Percentiles rank a stretch among this genome's conserved stretches.
These are phyloP conservation scores for Sciurus niger DNA, from an alignment of 2,113 vertebrate genomes.

Conservation along the genomic window DNA sequence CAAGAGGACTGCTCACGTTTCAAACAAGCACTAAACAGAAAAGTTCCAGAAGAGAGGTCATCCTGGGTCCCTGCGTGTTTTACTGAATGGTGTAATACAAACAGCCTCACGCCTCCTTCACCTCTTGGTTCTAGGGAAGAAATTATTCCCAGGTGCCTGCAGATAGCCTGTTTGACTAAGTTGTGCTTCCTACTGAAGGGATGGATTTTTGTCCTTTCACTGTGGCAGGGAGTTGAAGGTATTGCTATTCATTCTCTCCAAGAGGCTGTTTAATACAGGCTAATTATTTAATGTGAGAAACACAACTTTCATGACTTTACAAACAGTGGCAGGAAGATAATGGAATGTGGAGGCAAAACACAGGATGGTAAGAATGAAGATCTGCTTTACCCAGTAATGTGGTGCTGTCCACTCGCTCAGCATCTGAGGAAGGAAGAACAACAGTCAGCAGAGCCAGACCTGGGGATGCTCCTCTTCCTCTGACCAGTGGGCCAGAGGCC, in stretches of 20 bases:
- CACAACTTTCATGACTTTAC: no score
- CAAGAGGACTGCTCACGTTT: not conserved
- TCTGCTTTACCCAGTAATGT: conserved; percentile 77
- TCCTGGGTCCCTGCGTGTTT: accelerated
- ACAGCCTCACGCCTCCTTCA: not conserved
- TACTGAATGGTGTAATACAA: accelerated
- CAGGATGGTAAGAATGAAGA: not conserved
- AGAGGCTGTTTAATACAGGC: not conserved
- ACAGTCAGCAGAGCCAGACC: not conserved
- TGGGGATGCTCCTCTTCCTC: accelerated
- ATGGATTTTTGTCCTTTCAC: accelerated
- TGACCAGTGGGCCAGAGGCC: accelerated
- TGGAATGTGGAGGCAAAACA: accelerated
- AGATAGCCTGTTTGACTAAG: accelerated
- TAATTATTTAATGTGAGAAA: not conserved
- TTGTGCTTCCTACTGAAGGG: accelerated
- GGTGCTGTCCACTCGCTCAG: conserved; percentile 87
- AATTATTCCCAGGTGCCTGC: not conserved
- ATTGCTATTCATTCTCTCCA: accelerated
- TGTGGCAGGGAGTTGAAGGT: not conserved
- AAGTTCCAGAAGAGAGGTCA: not conserved
- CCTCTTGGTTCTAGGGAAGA: not conserved
- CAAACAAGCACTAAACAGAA: not conserved
- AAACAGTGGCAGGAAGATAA: accelerated
- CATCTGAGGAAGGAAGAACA: conserved; percentile 80